Conservation (phyloP, 2,797 vertebrate genomes). For the Alexandromys oeconomus region DNA sequence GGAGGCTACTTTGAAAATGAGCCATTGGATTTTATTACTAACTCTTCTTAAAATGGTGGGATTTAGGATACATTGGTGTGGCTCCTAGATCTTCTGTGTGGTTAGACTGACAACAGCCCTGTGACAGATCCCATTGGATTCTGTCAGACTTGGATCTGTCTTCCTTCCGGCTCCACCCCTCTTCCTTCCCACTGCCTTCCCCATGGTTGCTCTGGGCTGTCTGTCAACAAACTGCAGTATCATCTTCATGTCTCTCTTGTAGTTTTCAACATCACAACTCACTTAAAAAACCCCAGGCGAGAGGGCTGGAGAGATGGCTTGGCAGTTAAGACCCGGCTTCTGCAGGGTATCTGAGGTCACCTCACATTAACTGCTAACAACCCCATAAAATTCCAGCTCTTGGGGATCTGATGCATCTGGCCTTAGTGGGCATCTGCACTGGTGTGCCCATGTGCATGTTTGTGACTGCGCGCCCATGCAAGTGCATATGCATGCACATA, state of each 20-base stretch:
- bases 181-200: not conserved
- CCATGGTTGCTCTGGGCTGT: not conserved
- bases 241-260: not conserved
- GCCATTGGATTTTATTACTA: not conserved
- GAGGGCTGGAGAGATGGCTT: not conserved
- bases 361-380: not conserved
- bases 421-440: not conserved
- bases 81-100: not conserved
- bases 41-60: not conserved
- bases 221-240: not conserved
- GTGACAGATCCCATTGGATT: not conserved
- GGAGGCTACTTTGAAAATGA: not conserved
- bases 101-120: not conserved
- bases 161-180: not conserved
- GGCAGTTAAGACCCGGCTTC: not conserved
- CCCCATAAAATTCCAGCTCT: not conserved
- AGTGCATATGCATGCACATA: not conserved
- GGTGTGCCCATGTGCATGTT: not conserved
- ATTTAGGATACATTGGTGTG: not conserved
- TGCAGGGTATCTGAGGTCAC: not conserved
- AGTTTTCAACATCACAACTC: not conserved
- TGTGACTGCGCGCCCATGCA: too few relatives aligned
- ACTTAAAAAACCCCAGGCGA: not conserved
- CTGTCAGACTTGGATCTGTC: not conserved
- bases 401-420: not conserved